phyloP scores from a whole-genome alignment of 2,797 vertebrate species.

The Anguilla anguilla region DNA sequence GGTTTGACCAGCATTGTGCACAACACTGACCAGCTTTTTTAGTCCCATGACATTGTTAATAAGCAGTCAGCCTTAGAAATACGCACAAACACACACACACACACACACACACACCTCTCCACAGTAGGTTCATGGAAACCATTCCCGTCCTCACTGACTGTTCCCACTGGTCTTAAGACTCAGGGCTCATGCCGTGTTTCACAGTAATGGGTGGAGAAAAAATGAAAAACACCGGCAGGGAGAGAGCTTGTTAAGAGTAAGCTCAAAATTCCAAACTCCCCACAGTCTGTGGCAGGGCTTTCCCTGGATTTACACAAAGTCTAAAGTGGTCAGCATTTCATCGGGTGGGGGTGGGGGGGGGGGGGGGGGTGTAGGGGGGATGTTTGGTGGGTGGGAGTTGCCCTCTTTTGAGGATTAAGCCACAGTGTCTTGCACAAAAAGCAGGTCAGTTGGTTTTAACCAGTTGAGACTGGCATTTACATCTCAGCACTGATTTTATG shows the following conservation, averaged over 20 bases:
- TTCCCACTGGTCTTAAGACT: not conserved
- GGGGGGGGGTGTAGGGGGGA: not conserved
- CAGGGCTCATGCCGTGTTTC: not conserved
- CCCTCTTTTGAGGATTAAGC: not conserved
- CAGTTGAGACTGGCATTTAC: not conserved
- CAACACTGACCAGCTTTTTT: slow-evolving; percentile 2
- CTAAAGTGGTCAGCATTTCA: not conserved
- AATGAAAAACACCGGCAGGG: not conserved
- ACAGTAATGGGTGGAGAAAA: not conserved
- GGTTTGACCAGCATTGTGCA: not conserved
- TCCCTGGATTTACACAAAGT: not conserved
- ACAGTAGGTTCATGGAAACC: not conserved
- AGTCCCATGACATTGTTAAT: not conserved
- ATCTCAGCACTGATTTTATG: not conserved
- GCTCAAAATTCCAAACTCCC: not conserved
- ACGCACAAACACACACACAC: not conserved
- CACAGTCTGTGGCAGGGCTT: not conserved
- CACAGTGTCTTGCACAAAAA: not conserved
- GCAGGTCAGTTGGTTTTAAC: not conserved
- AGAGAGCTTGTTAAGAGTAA: not conserved
- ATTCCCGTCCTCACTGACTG: not conserved
- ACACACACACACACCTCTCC: not conserved
- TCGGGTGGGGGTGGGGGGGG: not conserved
- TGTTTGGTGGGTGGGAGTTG: not conserved
- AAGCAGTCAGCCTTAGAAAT: not conserved